Evolutionary conservation across 1,140 invertebrate species (phyloP).

Genomic region (Drosophila lacertosa): DNA sequence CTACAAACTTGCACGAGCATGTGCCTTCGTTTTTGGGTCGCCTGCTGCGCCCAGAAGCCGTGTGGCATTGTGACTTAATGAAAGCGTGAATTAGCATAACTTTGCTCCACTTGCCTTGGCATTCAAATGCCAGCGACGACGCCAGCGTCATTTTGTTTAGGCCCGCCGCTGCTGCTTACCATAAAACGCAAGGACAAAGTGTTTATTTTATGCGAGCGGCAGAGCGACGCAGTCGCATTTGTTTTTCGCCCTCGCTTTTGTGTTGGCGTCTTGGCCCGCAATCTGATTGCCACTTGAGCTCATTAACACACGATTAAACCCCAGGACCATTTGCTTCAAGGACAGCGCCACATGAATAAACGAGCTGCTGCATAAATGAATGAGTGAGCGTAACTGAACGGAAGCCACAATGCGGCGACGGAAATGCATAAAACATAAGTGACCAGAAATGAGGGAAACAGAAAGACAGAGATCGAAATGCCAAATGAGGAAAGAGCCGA

Average conservation of each 20-base stretch:
- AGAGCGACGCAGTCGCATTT: constrained; percentile 15
- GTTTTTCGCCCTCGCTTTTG: constrained; percentile 28
- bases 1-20: constrained; percentile 54
- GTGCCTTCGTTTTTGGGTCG: constrained; percentile 30
- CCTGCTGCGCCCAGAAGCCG: constrained; percentile 6
- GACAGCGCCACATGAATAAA: constrained; percentile 30
- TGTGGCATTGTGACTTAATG: constrained; percentile 66
- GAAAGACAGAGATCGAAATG: background rate
- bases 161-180: constrained; percentile 4
- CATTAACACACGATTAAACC: constrained; percentile 79
- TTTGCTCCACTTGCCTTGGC: constrained; percentile 40
- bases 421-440: constrained; percentile 62
- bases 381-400: constrained; percentile 53
- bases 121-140: constrained; percentile 20
- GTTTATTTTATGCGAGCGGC: constrained; percentile 66
- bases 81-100: constrained; percentile 78
- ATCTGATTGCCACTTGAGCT: constrained; percentile 80
- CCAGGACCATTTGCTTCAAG: constrained; percentile 66
- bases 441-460: background rate
- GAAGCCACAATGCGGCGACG: constrained; percentile 17
- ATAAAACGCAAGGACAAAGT: constrained; percentile 65
- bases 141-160: constrained; percentile 6
- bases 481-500: too few relatives aligned
- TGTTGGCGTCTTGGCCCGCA: constrained; percentile 54
- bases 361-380: constrained; percentile 57